Percentiles rank a stretch among this genome's conserved stretches.
These are phyloP conservation scores for Gulo gulo DNA, from an alignment of 2,113 vertebrate genomes.

Conservation along the genomic window DNA sequence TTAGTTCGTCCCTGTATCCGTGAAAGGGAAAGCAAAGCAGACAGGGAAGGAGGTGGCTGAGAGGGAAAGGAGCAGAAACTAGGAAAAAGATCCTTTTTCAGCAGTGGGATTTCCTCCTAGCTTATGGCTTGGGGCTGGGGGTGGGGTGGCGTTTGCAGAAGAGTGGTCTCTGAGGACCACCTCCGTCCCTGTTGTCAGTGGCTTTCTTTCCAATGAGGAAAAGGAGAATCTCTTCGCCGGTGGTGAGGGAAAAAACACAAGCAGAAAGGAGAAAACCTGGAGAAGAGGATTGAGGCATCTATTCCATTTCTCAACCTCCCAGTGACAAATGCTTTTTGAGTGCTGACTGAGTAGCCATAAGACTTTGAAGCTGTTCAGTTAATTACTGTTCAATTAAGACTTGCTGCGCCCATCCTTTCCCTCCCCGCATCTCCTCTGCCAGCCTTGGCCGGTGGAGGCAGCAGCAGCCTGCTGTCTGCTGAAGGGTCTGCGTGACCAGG, in stretches of 20 bases:
- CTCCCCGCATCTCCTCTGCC: neutral
- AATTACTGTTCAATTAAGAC: constrained; percentile 36
- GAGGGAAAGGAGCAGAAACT: neutral
- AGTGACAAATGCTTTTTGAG: constrained; percentile 45
- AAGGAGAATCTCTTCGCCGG: neutral
- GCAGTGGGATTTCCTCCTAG: neutral
- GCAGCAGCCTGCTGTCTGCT: constrained; percentile 15
- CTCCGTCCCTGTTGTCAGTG: neutral
- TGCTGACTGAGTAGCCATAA: constrained; percentile 17
- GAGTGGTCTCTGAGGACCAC: neutral
- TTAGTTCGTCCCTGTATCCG: neutral
- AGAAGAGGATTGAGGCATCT: neutral
- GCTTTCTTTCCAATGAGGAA: constrained; percentile 23
- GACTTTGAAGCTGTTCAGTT: constrained; percentile 50
- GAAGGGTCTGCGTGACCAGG: neutral
- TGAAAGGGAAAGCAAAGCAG: neutral
- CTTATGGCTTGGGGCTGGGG: neutral
- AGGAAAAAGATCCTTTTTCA: neutral
- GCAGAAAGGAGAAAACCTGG: neutral
- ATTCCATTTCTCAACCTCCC: neutral
- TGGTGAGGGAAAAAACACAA: neutral
- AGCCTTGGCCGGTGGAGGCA: constrained; percentile 31
- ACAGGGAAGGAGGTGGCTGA: neutral
- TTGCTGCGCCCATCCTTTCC: neutral
- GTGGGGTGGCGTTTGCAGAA: neutral